Evolutionary conservation across 2,888 invertebrate genomes (phyloP).

Genomic region (Diarsia rubi): DNA sequence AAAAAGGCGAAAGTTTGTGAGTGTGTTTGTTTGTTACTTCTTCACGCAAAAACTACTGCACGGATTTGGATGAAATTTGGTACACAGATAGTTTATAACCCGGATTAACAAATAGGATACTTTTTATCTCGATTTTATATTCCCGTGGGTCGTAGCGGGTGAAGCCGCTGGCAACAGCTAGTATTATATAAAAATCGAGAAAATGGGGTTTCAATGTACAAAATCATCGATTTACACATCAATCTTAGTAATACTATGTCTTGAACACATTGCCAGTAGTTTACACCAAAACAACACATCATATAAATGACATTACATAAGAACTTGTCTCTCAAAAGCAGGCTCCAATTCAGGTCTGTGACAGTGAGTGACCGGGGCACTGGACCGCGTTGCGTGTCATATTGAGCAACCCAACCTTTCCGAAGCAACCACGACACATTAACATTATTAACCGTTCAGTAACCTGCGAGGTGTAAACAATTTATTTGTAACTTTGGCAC

Average conservation of each 20-base stretch:
- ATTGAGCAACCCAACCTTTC: slow-evolving; percentile 66
- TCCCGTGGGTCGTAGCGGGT: no score
- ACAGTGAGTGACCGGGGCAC: slow-evolving; percentile 64
- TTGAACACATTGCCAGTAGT: neutral
- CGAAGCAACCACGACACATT: slow-evolving; percentile 46
- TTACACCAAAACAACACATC: slow-evolving; percentile 21
- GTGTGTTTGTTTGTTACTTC: no score
- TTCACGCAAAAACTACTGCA: no score
- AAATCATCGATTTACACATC: neutral
- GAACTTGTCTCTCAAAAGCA: slow-evolving; percentile 46
- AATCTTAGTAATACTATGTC: neutral
- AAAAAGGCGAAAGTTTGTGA: no score
- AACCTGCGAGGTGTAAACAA: slow-evolving; percentile 54
- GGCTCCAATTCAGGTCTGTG: slow-evolving; percentile 53
- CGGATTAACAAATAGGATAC: no score
- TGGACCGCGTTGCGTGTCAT: slow-evolving; percentile 59
- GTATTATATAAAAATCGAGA: neutral
- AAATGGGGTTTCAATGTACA: no score
- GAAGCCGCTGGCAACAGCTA: no score
- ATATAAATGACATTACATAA: slow-evolving; percentile 50
- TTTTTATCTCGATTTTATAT: no score
- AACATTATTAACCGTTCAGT: slow-evolving; percentile 54
- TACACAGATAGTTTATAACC: no score
- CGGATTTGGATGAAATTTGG: no score
- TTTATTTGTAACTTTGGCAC: neutral